Percentiles rank a stretch among this genome's conserved stretches.
Conservation (phyloP, 2,113 vertebrate species). For the Psephotus haematonotus region DNA sequence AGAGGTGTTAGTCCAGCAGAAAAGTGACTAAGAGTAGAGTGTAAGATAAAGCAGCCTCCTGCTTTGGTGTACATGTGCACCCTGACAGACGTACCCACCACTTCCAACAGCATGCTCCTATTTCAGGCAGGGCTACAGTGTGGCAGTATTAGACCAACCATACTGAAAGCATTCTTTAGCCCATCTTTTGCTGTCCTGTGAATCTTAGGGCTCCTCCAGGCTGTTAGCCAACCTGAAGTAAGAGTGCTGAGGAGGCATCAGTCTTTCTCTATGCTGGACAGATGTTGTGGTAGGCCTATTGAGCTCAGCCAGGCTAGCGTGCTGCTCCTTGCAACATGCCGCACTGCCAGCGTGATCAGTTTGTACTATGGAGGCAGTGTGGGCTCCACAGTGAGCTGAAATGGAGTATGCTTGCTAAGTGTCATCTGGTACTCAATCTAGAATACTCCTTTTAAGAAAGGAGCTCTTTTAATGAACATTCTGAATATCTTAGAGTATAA, state of each 20-base stretch:
- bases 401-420: background rate
- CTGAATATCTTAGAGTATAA: background rate
- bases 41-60: background rate
- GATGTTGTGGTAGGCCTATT: background rate
- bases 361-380: background rate
- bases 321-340: background rate
- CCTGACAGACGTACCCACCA: background rate
- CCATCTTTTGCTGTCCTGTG: background rate
- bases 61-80: background rate
- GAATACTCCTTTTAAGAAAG: background rate
- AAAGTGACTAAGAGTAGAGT: background rate
- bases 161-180: background rate
- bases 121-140: background rate
- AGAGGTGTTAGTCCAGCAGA: background rate
- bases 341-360: background rate
- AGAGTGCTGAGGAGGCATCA: background rate
- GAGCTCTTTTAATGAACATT: background rate
- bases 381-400: background rate
- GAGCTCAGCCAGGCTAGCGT: background rate
- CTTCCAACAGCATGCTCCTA: background rate
- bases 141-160: background rate
- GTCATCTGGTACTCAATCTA: background rate
- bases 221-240: background rate
- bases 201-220: background rate
- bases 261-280: background rate